Conservation (phyloP, 2,113 vertebrate species). For the Columba janthina region DNA sequence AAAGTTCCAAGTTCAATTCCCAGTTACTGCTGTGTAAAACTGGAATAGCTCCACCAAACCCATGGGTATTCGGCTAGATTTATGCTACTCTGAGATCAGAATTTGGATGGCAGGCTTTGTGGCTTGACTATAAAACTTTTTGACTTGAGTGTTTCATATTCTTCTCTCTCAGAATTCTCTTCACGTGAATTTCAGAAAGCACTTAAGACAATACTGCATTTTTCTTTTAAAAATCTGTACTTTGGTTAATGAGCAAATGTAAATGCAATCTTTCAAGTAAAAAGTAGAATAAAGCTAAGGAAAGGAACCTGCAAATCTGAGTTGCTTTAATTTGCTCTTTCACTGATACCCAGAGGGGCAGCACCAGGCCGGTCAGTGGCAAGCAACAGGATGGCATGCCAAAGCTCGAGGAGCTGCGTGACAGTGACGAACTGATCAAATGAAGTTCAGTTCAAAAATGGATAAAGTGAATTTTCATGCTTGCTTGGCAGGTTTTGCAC, state of each 20-base stretch:
- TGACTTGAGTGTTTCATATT: neutral
- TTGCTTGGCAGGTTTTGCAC: neutral
- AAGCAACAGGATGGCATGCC: no score
- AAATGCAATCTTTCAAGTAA: neutral
- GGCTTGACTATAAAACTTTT: slow-evolving; percentile 2
- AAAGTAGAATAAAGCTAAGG: neutral
- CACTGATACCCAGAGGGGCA: accelerated
- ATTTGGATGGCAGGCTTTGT: neutral
- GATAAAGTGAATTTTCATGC: neutral
- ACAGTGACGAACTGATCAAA: neutral
- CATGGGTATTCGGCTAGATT: slow-evolving; percentile 1
- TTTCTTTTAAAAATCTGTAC: neutral
- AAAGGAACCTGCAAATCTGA: neutral
- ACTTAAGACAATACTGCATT: neutral
- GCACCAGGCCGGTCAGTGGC: no score
- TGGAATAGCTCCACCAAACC: slow-evolving; percentile 5
- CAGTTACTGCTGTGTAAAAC: neutral
- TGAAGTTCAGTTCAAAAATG: neutral
- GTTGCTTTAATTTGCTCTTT: neutral
- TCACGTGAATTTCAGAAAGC: neutral
- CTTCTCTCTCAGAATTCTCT: neutral
- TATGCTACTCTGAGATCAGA: slow-evolving; percentile 3
- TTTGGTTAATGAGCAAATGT: neutral
- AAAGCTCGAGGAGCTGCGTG: no score
- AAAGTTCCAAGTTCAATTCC: neutral